Evolutionary conservation across 1,140 invertebrate genomes (phyloP), one percentile per base, ranked within the genome.

Genomic region (Stegodyphus mimosarum): DNA sequence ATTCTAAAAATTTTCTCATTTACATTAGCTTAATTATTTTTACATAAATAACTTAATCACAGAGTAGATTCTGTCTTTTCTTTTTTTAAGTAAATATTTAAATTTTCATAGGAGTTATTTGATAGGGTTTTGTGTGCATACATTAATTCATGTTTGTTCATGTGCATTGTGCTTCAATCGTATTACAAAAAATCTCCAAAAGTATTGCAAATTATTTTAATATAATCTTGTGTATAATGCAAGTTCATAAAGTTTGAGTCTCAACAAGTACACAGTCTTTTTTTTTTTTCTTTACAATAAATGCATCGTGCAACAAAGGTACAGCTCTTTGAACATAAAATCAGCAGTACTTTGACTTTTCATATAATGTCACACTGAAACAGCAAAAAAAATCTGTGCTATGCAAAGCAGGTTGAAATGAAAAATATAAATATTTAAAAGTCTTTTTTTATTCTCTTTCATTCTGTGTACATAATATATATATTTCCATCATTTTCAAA

Each of bases 201-300:
- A 60, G 17, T 83, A 83, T 83, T 83, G 69, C 69, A 83, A 83
- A 83, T 83, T 83, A 83, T 51, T 83, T 83, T 83, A 83, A 73
- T 83, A 74, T 71, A 72, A 73, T 83, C 79, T 83, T 83, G 70
- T 83, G 55, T 83, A 83, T 83, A 83, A 83, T 83, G 79, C 79
- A 83, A 83, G 79, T 83, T 73, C 79, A 83, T 73, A 83, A 83
- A 83, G 79, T 83, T 74, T 72, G 71, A 73, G 73, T 83, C 70
- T 72, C 48, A 83, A 83, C 79, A 81, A 81, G 55, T 83, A 83
- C 79, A 83, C 79, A 73, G 60, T 64, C 55, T 73, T 50, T 71
- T 71, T 50, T 52, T 64, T 79, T 80, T 49, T 48, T 48, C 49
- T 71, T 83, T 83, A 83, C 79, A 83, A 33, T 83, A 83, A 83